Base-by-base conservation (phyloP, 92 coral and sea anemone genomes). In the Epizoanthus stellaris region DNA sequence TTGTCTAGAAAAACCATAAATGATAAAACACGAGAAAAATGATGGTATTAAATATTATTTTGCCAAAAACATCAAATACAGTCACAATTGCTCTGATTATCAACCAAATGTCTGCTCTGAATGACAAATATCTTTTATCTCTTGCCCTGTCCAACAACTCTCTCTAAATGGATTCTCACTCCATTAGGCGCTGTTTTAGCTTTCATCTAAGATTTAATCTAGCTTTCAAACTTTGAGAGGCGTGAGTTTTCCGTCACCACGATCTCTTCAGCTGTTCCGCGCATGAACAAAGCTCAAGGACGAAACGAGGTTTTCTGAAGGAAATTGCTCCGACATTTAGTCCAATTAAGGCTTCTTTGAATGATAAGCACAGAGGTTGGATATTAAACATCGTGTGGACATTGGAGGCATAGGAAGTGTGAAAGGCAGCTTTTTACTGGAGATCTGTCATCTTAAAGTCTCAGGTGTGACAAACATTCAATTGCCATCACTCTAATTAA, bases 401-500 rank as follows among this genome's bases (percentile, higher is more conserved):
- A 87, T 81, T 86, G 85, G 80, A 85, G 88, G 86, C 87, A 82
- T 53, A 85, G 97, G 90, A 82, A 81, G 77, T 52, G 67, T 58
- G 77, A 58, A 38, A 53, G 58, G 67, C 77, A 89, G 87, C 76
- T 81, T 90, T 90, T 94, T 88, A 65, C 83, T 86, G 87, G 89
- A 86, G 77, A 88, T 58, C 92, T 94, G 95, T 92, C 98, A 90
- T 52, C 89, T 87, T 89, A 88, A 89, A 85, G 93, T 85, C 93
- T 92, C 87, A 90, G 90, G 89, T 90, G 80, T 94, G 98, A 94
- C 98, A 94, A 87, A 82, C 88, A 84, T 92, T 94, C 98, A 94
- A 92, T 92, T 90, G 98, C 95, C 88, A 94, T 94, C 98, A 92
- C 89, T 92, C 98, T 94, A 94, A 94, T 94, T 94, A 94, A 94